Conservation (phyloP, 2,888 invertebrate species). For the Pyrrhia umbra region DNA sequence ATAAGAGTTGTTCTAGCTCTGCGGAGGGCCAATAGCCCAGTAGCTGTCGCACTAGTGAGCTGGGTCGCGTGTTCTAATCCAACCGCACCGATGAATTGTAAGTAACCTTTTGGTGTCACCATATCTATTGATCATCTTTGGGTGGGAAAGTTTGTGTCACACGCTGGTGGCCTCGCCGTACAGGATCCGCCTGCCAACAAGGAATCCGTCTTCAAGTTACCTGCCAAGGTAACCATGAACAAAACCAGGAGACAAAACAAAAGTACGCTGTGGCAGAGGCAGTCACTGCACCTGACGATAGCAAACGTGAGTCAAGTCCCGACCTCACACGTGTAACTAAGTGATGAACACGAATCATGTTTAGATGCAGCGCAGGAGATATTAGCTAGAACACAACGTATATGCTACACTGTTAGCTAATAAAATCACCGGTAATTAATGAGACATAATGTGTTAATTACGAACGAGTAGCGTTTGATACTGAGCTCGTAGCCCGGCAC, state of each 20-base stretch:
- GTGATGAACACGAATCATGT: neutral
- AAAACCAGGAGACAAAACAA: too few species aligned
- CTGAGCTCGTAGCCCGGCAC: neutral
- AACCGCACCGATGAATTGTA: neutral
- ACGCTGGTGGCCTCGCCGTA: too few species aligned
- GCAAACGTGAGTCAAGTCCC: neutral
- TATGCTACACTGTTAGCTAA: neutral
- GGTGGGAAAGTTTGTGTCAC: too few species aligned
- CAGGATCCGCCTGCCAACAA: too few species aligned
- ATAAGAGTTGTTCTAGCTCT: neutral
- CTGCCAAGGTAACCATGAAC: too few species aligned
- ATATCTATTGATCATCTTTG: too few species aligned
- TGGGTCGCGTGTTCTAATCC: neutral
- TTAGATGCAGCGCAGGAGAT: too few species aligned
- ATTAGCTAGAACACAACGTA: neutral
- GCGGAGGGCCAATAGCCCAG: neutral
- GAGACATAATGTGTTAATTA: neutral
- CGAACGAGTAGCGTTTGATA: neutral
- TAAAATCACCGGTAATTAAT: neutral
- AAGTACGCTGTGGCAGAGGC: too few species aligned
- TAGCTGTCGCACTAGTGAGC: neutral
- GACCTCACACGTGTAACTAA: neutral
- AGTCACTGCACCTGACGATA: too few species aligned
- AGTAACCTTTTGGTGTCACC: too few species aligned
- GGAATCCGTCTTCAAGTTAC: too few species aligned